Evolutionary conservation across 2,797 vertebrate species (phyloP).

Genomic region (Peromyscus aztecus): DNA sequence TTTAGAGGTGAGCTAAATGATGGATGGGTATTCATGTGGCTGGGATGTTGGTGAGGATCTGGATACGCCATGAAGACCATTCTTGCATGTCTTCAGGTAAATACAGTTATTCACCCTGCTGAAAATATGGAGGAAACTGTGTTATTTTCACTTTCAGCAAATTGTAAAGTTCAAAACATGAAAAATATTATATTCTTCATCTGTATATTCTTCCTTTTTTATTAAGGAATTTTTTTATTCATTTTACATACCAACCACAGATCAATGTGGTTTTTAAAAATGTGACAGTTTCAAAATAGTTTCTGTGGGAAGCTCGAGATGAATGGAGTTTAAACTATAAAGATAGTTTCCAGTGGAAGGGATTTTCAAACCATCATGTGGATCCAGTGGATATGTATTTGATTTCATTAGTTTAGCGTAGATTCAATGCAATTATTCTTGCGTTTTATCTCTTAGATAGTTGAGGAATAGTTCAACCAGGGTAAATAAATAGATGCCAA

Average conservation of each 20-base stretch:
- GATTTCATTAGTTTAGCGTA: neutral
- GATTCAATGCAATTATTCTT: conserved; percentile 14
- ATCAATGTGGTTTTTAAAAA: too few relatives aligned
- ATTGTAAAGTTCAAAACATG: neutral
- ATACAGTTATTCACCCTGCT: neutral
- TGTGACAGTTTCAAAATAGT: conserved; percentile 18
- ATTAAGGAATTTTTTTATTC: too few relatives aligned
- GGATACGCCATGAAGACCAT: neutral
- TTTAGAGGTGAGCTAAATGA: too few relatives aligned
- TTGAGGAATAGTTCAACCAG: neutral
- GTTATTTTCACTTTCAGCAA: neutral
- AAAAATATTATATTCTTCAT: neutral
- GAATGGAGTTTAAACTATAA: conserved; percentile 4
- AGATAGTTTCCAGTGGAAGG: neutral
- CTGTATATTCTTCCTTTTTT: neutral
- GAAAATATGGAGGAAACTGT: neutral
- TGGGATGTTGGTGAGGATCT: neutral
- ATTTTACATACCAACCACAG: too few relatives aligned
- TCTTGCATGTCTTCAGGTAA: neutral
- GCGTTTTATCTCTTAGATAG: conserved; percentile 10
- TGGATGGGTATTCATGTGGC: too few relatives aligned
- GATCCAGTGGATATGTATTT: neutral
- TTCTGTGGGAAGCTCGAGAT: neutral
- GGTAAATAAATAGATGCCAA: neutral
- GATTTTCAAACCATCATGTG: neutral